These are phyloP conservation scores for Drosophila subsilvestris DNA, from an alignment of 2,888 invertebrate genomes.

Conservation along the genomic window DNA sequence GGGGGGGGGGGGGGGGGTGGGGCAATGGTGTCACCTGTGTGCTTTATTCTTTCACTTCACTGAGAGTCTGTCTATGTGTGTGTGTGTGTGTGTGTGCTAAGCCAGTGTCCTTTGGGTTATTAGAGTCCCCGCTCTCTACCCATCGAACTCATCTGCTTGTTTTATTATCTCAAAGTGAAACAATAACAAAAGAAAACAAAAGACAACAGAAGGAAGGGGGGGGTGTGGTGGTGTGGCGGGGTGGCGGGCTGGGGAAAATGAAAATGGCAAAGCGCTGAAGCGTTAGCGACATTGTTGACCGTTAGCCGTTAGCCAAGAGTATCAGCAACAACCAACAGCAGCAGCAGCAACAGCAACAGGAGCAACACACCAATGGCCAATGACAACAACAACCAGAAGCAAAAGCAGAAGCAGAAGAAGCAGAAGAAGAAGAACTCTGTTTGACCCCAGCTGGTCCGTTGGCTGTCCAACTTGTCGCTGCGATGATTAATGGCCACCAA, in stretches of 20 bases:
- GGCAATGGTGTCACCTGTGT: slow-evolving; percentile 36
- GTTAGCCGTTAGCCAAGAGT: slow-evolving; percentile 27
- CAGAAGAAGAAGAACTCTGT: slow-evolving; percentile 44
- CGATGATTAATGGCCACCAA: slow-evolving; percentile 81
- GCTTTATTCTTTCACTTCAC: neutral
- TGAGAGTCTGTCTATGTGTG: neutral
- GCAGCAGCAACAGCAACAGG: neutral
- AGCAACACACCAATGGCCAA: slow-evolving; percentile 11
- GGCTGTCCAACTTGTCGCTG: slow-evolving; percentile 81
- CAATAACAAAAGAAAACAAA: neutral
- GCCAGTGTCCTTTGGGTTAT: slow-evolving; percentile 39
- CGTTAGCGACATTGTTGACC: slow-evolving; percentile 73
- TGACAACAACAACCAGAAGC: slow-evolving; percentile 2
- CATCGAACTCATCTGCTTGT: slow-evolving; percentile 20
- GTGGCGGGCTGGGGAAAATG: neutral
- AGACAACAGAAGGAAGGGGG: neutral
- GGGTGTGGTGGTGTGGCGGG: too few species aligned
- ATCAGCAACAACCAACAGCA: slow-evolving; percentile 4
- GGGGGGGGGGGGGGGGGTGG: neutral
- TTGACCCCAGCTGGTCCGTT: slow-evolving; percentile 79
- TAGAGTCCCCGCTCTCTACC: slow-evolving; percentile 6
- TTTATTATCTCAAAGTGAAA: slow-evolving; percentile 28
- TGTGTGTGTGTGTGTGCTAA: slow-evolving; percentile 1
- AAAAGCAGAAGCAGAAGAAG: too few species aligned
- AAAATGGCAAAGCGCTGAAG: slow-evolving; percentile 70